phyloP scores from a whole-genome alignment of 2,888 invertebrate species.

The Ernsta delagoae region DNA sequence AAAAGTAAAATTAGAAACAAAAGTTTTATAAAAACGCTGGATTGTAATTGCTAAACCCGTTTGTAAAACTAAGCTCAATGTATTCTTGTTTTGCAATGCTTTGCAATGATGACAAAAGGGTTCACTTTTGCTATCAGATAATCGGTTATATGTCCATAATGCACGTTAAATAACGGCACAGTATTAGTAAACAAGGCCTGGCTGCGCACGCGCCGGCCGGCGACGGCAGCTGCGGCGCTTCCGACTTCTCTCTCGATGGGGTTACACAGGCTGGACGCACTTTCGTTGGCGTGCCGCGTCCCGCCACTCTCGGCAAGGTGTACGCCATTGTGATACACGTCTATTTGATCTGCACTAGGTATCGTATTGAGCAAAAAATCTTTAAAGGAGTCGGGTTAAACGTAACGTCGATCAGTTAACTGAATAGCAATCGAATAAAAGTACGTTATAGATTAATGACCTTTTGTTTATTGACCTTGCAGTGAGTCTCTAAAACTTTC shows the following conservation, averaged over 20 bases:
- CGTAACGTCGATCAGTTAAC: background rate
- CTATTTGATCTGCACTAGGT: slow-evolving; percentile 16
- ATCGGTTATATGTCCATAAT: background rate
- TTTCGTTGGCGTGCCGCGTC: slow-evolving; percentile 28
- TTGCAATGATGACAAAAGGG: background rate
- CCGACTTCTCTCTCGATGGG: slow-evolving; percentile 40
- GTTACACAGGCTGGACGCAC: slow-evolving; percentile 25
- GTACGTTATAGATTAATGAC: no score
- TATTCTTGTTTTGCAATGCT: no score
- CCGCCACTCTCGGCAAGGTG: slow-evolving; percentile 32
- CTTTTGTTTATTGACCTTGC: no score
- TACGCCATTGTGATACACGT: slow-evolving; percentile 16
- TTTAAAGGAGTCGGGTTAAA: background rate
- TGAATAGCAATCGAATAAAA: no score
- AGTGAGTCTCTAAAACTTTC: no score
- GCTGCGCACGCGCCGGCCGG: slow-evolving; percentile 33
- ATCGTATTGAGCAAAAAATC: slow-evolving; percentile 11
- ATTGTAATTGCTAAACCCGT: no score
- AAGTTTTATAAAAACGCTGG: no score
- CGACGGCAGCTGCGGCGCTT: slow-evolving; percentile 15
- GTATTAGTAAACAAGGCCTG: slow-evolving; percentile 24
- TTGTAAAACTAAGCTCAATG: no score
- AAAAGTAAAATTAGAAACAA: no score
- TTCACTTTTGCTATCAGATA: background rate
- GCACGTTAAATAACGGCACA: slow-evolving; percentile 25